phyloP scores from a whole-genome alignment of 2,888 invertebrate genomes.

The Anthrax anthrax region DNA sequence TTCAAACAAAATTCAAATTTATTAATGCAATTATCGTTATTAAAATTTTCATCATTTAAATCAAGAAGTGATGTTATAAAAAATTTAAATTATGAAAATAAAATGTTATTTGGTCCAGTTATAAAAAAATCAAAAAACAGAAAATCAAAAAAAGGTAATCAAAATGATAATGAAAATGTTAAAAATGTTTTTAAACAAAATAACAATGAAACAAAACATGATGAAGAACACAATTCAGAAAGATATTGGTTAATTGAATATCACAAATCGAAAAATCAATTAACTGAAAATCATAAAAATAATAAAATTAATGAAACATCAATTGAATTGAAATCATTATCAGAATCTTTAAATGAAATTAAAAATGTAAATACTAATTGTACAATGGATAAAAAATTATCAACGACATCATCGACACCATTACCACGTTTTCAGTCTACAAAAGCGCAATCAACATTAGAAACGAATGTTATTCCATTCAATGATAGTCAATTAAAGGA shows the following conservation, averaged over 20 bases:
- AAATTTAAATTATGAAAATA: conserved; percentile 4
- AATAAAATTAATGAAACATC: neutral
- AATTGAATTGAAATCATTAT: neutral
- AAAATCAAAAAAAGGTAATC: neutral
- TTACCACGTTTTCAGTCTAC: neutral
- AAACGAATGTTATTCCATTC: neutral
- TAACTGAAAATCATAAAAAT: neutral
- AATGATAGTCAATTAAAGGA: conserved; percentile 6
- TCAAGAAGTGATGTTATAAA: conserved; percentile 1
- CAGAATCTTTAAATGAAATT: neutral
- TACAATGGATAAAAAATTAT: too few relatives aligned
- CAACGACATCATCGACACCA: neutral
- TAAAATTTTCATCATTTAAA: neutral
- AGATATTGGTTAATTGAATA: conserved; percentile 2
- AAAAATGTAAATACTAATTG: neutral
- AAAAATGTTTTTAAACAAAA: too few relatives aligned
- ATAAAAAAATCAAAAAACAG: neutral
- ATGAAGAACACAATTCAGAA: conserved; percentile 1
- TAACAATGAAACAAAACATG: too few relatives aligned
- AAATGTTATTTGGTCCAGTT: conserved; percentile 2
- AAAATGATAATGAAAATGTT: neutral
- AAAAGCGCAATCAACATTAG: neutral
- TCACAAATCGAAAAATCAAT: neutral
- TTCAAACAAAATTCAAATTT: too few relatives aligned
- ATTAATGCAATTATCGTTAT: too few relatives aligned